Evolutionary conservation across 2,888 invertebrate genomes (phyloP), one percentile per base, ranked within the genome.

Genomic region (Resseliella maxima): DNA sequence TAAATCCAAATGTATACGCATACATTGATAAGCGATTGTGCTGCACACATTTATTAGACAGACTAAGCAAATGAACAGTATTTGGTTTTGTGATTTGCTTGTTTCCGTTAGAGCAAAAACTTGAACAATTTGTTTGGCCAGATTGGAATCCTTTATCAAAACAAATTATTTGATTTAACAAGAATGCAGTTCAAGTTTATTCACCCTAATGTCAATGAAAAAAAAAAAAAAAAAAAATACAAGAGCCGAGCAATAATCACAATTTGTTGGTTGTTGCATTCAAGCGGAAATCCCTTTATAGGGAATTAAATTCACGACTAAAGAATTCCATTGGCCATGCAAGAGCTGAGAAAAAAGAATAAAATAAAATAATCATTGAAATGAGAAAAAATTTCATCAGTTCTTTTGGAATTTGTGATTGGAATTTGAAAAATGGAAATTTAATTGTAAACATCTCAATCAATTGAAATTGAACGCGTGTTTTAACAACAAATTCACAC

Each of bases 81-180:
- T 83, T 83, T 83, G 83, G n/a, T 83, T 83, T 38, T 38, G 21
- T 10, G 83, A 83, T 83, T 83, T 83, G 38, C 81, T 36, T 50
- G 50, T 8, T 72, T 35, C 5, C 72, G 15, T 3, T 8, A 0
- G 1, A 6, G n/a, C 31, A n/a, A 8, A 12, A 15, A 15, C 31
- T n/a, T n/a, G 27, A 59, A 12, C 31, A 2, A 72, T 31, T 59
- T 72, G 31, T 35, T 72, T 72, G 31, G 72, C 15, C 72, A 3
- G 15, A 2, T 72, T 15, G 59, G 24, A 41, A 72, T 72, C 72
- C 31, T 27, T 31, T 72, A 35, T 31, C 72, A 27, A 72, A 72
- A 31, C n/a, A 27, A 72, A 72, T 72, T 72, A 31, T 72, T 72
- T 72, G 72, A 72, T 72, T 8, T 50, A 50, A 50, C 46, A 50